Evolutionary conservation across 2,888 invertebrate genomes (phyloP), one percentile per base, ranked within the genome.

Genomic region (Melieria crassipennis): DNA sequence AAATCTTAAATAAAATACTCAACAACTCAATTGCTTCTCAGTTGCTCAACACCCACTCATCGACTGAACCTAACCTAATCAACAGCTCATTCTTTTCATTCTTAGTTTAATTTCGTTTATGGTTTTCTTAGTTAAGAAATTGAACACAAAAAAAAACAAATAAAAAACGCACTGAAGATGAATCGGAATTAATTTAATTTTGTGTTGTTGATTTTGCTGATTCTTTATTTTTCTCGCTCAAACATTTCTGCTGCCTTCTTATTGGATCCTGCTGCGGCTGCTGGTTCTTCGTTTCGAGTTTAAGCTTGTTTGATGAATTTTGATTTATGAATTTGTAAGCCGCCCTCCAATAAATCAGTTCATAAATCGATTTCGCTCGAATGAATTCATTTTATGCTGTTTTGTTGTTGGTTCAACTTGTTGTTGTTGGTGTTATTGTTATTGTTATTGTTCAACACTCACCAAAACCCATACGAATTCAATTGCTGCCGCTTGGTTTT

Each of bases 321-420:
- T 78, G 78, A 75, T 78, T 77, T 77, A 78, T 77, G 76, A 71
- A 68, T 74, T 74, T 73, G 69, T 75, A 75, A 71, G 74, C 76
- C 76, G 78, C 76, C 77, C 77, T 76, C 71, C 73, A 78, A 78
- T 78, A 77, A 78, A 78, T 78, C 76, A 76, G 77, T 73, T 78
- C 73, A 71, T 77, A 77, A 78, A 78, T 76, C 76, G 76, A 76
- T 77, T 78, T 76, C 73, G 60, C 65, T 72, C 73, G 65, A 69
- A 72, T 73, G 64, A 60, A 72, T 70, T 71, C 55, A 58, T 70
- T 70, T 68, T 50, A 10, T 13, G 9, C n/a, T 64, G 57, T 69
- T 64, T 62, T 45, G 13, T 52, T 65, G 6, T 55, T 58, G 45
- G 5, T 58, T 66, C 47, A 10, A 10, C 50, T 50, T 50, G 50